These are phyloP conservation scores for Schizotus pectinicornis DNA, from an alignment of 2,888 invertebrate species.

Conservation along the genomic window DNA sequence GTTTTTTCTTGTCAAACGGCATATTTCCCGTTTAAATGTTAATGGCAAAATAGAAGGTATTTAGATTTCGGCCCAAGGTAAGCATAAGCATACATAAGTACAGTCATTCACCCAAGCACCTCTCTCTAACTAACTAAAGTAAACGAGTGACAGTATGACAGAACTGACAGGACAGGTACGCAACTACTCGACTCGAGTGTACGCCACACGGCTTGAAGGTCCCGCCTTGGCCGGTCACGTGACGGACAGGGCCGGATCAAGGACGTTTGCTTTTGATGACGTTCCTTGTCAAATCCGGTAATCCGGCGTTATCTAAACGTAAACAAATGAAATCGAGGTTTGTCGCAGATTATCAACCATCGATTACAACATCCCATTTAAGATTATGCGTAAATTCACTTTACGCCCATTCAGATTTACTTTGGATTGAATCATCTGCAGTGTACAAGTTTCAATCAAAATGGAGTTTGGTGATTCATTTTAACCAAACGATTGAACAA, in stretches of 20 bases:
- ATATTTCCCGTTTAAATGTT: slow-evolving; percentile 39
- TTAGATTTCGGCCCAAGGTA: slow-evolving; percentile 53
- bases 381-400: too few relatives aligned
- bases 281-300: slow-evolving; percentile 11
- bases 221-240: slow-evolving; percentile 63
- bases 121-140: slow-evolving; percentile 37
- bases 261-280: slow-evolving; percentile 30
- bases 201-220: slow-evolving; percentile 58
- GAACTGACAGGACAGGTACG: too few relatives aligned
- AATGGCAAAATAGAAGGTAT: slow-evolving; percentile 42
- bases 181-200: slow-evolving; percentile 53
- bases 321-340: too few relatives aligned
- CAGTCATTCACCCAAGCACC: slow-evolving; percentile 51
- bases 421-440: too few relatives aligned
- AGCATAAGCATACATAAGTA: slow-evolving; percentile 50
- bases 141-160: slow-evolving; percentile 55
- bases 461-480: too few relatives aligned
- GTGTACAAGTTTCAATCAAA: too few relatives aligned
- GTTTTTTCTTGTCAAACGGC: slow-evolving; percentile 32
- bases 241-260: slow-evolving; percentile 52
- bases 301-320: background rate
- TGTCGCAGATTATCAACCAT: too few relatives aligned
- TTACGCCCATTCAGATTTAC: too few relatives aligned
- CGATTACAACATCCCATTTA: too few relatives aligned
- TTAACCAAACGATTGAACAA: too few relatives aligned